Conservation (phyloP, 2,888 invertebrate species). For the Pollenia labialis region DNA sequence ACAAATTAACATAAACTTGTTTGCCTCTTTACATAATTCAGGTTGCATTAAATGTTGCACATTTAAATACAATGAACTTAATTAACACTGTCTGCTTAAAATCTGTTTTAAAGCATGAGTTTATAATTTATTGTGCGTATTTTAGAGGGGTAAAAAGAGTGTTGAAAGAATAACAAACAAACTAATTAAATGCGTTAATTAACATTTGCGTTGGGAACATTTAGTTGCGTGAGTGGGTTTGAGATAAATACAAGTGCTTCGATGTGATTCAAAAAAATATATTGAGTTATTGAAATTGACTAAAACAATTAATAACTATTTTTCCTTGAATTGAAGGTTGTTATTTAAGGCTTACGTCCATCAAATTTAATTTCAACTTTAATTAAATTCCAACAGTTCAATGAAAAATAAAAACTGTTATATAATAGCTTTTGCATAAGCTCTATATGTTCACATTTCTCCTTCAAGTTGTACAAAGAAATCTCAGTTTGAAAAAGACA, state of each 20-base stretch:
- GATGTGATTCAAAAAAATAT: no score
- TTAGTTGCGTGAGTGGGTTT: not conserved
- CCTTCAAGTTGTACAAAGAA: no score
- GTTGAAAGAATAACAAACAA: conserved; percentile 20
- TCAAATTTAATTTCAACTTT: no score
- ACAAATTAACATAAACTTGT: conserved; percentile 28
- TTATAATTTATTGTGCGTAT: conserved; percentile 33
- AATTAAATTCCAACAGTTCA: no score
- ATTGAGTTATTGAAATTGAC: no score
- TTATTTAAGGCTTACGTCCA: no score
- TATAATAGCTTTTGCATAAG: no score
- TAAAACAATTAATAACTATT: no score
- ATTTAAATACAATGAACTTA: conserved; percentile 5
- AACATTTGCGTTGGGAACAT: not conserved
- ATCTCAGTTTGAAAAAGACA: no score
- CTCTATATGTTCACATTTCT: no score
- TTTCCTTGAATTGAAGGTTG: no score
- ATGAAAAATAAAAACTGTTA: no score
- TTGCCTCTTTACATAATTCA: not conserved
- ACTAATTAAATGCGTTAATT: conserved; percentile 2
- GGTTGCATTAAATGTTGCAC: not conserved
- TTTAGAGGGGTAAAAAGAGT: conserved; percentile 19
- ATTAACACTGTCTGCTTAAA: conserved; percentile 8
- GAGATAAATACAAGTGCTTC: not conserved
- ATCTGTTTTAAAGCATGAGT: conserved; percentile 17